These are phyloP conservation scores for Zele albiditarsus DNA, from an alignment of 2,888 invertebrate genomes.

Conservation along the genomic window DNA sequence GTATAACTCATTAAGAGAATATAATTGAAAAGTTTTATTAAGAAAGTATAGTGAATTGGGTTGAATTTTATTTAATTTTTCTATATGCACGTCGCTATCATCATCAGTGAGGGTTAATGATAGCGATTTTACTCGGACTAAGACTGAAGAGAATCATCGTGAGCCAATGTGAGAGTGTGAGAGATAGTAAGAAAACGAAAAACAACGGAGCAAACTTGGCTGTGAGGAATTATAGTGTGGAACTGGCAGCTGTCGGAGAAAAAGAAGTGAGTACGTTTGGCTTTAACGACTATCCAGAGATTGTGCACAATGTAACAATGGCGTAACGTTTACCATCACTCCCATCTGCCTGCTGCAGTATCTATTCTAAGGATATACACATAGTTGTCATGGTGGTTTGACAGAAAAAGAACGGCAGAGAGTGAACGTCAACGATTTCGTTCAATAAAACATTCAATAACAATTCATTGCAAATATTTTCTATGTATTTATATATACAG, in stretches of 20 bases:
- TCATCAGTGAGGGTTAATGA: background rate
- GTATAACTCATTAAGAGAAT: background rate
- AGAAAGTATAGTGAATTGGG: slow-evolving; percentile 19
- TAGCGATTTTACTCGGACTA: background rate
- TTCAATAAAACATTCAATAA: too few relatives aligned
- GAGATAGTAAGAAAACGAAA: slow-evolving; percentile 6
- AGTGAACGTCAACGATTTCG: too few relatives aligned
- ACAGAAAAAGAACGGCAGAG: slow-evolving; percentile 23
- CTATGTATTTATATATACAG: too few relatives aligned
- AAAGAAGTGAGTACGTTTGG: slow-evolving; percentile 48
- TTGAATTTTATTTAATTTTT: slow-evolving; percentile 13
- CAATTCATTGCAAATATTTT: too few relatives aligned
- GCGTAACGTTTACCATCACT: slow-evolving; percentile 59
- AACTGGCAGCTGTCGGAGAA: slow-evolving; percentile 56
- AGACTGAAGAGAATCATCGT: background rate
- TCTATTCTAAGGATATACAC: slow-evolving; percentile 8
- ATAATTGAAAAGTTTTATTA: slow-evolving; percentile 18
- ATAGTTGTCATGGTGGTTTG: slow-evolving; percentile 51
- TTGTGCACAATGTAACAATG: slow-evolving; percentile 47
- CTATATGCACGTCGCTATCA: background rate
- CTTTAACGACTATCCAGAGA: slow-evolving; percentile 48
- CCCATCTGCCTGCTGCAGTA: slow-evolving; percentile 59
- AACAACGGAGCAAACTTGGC: slow-evolving; percentile 17
- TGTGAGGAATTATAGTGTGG: slow-evolving; percentile 58
- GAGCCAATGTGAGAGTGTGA: background rate